phyloP scores from a whole-genome alignment of 2,797 vertebrate species.

The Fratercula arctica region DNA sequence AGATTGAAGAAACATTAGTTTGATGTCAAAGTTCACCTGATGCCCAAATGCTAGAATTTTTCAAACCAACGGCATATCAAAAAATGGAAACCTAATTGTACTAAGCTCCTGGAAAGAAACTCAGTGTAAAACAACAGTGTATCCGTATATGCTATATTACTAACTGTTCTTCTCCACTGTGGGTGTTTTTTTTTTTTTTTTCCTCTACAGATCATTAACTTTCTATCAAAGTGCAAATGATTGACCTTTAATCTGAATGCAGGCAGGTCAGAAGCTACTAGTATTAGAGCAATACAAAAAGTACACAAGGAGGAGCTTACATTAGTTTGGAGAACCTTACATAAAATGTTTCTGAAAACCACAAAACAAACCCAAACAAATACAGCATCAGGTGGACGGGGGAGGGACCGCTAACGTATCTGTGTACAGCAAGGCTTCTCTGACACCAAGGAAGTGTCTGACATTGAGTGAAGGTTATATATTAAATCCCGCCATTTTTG shows the following conservation, averaged over 20 bases:
- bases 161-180: neutral
- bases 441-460: conserved; percentile 16
- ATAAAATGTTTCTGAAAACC: conserved; percentile 48
- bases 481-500: neutral
- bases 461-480: conserved; percentile 1
- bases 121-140: conserved; percentile 11
- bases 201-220: conserved; percentile 9
- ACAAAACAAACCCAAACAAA: conserved; percentile 59
- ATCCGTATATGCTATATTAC: neutral
- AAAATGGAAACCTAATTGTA: conserved; percentile 38
- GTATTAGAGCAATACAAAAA: conserved; percentile 56
- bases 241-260: conserved; percentile 29
- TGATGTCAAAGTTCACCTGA: conserved; percentile 51
- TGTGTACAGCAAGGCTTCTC: conserved; percentile 26
- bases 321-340: conserved; percentile 22
- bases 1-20: conserved; percentile 52
- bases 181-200: neutral
- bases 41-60: conserved; percentile 50
- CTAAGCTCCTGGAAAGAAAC: conserved; percentile 43
- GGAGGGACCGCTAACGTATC: neutral
- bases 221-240: conserved; percentile 45
- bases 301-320: conserved; percentile 50
- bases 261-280: conserved; percentile 52
- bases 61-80: conserved; percentile 35
- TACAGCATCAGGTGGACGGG: conserved; percentile 45